These are phyloP conservation scores for Leptopilina boulardi DNA, from an alignment of 1,140 invertebrate genomes.

Conservation along the genomic window DNA sequence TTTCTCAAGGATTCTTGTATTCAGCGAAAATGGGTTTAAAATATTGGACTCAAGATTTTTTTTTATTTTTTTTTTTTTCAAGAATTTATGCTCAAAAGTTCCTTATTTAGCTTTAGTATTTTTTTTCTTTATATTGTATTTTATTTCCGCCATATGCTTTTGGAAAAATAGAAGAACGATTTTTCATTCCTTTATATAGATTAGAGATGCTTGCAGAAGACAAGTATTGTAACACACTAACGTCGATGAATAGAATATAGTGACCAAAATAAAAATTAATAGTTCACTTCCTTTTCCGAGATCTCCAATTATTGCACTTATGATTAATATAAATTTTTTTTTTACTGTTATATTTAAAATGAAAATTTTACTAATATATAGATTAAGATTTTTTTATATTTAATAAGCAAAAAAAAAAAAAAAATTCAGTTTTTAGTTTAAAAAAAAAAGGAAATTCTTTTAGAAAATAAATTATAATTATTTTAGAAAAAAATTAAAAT, in stretches of 20 bases:
- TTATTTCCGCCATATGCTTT: conserved; percentile 58
- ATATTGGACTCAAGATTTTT: too few relatives aligned
- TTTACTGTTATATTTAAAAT: too few relatives aligned
- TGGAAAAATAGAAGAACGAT: conserved; percentile 40
- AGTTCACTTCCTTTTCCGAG: background rate
- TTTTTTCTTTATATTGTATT: conserved; percentile 40
- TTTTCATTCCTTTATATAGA: conserved; percentile 53
- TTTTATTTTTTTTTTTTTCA: background rate
- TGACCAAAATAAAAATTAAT: background rate
- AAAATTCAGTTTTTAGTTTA: too few relatives aligned
- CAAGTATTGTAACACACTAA: background rate
- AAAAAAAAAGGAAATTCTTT: too few relatives aligned
- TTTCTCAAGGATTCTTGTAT: background rate
- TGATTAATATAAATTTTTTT: too few relatives aligned
- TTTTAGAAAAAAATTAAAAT: background rate
- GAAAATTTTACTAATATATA: too few relatives aligned
- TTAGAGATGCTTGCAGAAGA: too few relatives aligned
- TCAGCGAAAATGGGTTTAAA: conserved; percentile 7
- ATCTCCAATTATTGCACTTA: too few relatives aligned
- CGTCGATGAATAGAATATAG: background rate
- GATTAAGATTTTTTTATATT: too few relatives aligned
- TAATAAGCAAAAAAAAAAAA: too few relatives aligned
- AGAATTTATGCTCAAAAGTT: background rate
- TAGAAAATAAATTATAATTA: background rate
- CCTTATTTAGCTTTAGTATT: background rate